Evolutionary conservation across 30 jellyfish, hydroid and myxozoan species (phyloP), one percentile per base, ranked within the genome.

Genomic region (Cassiopea andromeda): DNA sequence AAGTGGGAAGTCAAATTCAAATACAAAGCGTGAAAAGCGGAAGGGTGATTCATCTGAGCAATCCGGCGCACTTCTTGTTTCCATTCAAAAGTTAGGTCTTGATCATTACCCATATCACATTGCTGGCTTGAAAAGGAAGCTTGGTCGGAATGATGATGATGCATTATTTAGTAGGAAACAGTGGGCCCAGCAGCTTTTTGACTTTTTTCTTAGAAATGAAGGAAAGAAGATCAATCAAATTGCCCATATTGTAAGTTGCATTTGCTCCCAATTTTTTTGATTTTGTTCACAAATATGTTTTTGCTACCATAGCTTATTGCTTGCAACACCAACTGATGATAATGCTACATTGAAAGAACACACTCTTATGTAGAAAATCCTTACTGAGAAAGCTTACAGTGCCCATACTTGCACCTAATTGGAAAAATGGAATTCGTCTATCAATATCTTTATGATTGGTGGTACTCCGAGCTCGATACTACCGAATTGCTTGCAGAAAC

Each of bases 41-140:
- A 48, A 61, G 19, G 54, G 70, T 4, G 44, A 48, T n/a, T 61
- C 93, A 43, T 44, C 93, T 1, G 97, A 87, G 46, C 48, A 87
- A 7, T 95, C 98, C 0, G 99, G 98, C 2, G 99, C 99, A 1
- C 88, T 96, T 44, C 92, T 92, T 60, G 83, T 96, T n/a, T 88
- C 97, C 10, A 81, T 96, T 19, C 67, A 67, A 0, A 85, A 96
- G 48, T 69, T 96, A 54, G 14, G 89, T n/a, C 69, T 96, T 27
- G 98, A 96, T 83, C 99, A 96, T 71, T 96, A 92, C 76, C 99
- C 99, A 19, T 96, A 96, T 78, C 99, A 96, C 82, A 94, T 96
- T 58, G 98, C 97, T 46, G 98, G 98, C 44, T 68, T 89, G 57
- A 72, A 87, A 61, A 73, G 99, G 61, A 91, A 73, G 27, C 92